Evolutionary conservation across 2,888 invertebrate genomes (phyloP).

Genomic region (Neoscelio sp.): DNA sequence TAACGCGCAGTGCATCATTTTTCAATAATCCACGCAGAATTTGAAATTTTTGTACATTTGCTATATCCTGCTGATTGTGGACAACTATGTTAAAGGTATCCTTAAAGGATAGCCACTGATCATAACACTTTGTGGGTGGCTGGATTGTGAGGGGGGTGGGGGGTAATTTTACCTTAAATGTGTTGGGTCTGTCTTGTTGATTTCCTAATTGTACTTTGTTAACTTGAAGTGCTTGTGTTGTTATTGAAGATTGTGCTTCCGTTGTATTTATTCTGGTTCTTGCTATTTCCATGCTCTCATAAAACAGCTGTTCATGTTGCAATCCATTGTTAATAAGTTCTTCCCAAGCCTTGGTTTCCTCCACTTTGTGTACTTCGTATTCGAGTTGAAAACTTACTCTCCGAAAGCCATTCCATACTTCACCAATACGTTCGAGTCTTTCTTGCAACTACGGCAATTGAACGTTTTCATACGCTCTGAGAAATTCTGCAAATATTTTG

Average conservation of each 20-base stretch:
- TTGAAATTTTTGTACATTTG: slow-evolving; percentile 29
- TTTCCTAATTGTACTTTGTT: not conserved
- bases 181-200: not conserved
- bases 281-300: not conserved
- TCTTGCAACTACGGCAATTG: slow-evolving; percentile 9
- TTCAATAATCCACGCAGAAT: slow-evolving; percentile 22
- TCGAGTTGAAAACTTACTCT: not conserved
- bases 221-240: no score
- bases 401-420: not conserved
- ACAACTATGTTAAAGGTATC: slow-evolving; percentile 16
- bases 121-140: slow-evolving; percentile 4
- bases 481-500: not conserved
- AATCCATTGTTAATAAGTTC: not conserved
- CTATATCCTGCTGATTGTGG: slow-evolving; percentile 14
- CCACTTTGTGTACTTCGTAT: not conserved
- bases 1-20: slow-evolving; percentile 9
- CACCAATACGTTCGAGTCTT: not conserved
- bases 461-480: not conserved
- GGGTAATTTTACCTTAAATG: slow-evolving; percentile 18
- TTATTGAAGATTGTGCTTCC: no score
- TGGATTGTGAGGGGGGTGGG: slow-evolving; percentile 9
- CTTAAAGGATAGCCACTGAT: slow-evolving; percentile 25
- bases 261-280: not conserved
- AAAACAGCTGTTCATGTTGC: not conserved
- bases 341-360: not conserved